A percentile compares a stretch with the other conserved stretches of the same genome.
phyloP scores from a whole-genome alignment of 2,113 vertebrate species.

The Rhynchopsitta pachyrhyncha region DNA sequence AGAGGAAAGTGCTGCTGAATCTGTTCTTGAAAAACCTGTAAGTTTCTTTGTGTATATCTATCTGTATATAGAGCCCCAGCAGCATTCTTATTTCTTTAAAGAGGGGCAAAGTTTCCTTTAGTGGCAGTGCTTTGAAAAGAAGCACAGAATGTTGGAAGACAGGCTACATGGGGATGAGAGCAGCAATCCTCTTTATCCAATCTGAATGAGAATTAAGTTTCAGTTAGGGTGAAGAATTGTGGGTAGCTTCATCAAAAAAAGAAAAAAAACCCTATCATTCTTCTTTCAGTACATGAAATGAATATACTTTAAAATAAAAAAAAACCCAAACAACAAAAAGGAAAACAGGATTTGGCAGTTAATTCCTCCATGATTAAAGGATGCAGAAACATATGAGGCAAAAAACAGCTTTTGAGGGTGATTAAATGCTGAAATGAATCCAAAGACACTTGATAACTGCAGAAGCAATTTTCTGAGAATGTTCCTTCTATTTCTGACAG shows the following conservation, averaged over 20 bases:
- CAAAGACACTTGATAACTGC: conserved; percentile 16
- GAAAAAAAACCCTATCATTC: not conserved
- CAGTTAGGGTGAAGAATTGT: not conserved
- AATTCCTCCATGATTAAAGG: conserved; percentile 46
- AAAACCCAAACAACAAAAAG: not conserved
- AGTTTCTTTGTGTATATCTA: not conserved
- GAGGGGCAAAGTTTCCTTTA: not conserved
- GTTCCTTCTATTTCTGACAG: not conserved
- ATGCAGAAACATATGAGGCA: conserved; percentile 24
- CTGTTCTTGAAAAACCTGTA: not conserved
- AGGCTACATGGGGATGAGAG: not conserved
- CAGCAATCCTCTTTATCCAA: not conserved
- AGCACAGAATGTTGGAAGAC: not conserved
- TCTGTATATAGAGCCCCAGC: not conserved
- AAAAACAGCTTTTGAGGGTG: not conserved
- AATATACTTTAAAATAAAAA: not conserved
- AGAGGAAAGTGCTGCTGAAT: not conserved
- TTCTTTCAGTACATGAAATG: not conserved
- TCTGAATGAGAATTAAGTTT: not conserved
- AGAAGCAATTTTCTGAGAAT: not conserved
- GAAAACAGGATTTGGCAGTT: not conserved
- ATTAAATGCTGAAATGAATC: conserved; percentile 46
- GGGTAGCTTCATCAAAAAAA: not conserved
- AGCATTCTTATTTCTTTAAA: not conserved
- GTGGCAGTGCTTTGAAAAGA: not conserved